Conservation (phyloP, 2,888 invertebrate genomes). For the Dolichopus griseipennis region DNA sequence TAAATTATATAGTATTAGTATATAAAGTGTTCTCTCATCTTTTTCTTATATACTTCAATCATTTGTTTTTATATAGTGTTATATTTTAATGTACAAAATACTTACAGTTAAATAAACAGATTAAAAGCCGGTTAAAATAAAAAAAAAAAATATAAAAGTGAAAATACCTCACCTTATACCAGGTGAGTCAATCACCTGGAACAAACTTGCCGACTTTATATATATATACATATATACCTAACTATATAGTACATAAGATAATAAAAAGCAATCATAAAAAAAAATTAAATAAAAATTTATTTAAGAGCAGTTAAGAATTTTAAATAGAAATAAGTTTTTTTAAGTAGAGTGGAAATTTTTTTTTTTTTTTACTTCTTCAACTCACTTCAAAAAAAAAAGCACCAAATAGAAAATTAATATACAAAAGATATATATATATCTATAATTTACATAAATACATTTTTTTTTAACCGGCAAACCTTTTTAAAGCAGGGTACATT, state of each 20-base stretch:
- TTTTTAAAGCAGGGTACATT: too few relatives aligned
- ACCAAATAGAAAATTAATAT: too few relatives aligned
- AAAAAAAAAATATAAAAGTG: neutral
- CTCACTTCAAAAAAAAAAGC: too few relatives aligned
- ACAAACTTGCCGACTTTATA: neutral
- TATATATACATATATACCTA: too few relatives aligned
- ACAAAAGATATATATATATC: too few relatives aligned
- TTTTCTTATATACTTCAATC: too few relatives aligned
- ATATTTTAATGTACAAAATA: neutral
- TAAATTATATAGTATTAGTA: too few relatives aligned
- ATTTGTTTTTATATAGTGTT: neutral
- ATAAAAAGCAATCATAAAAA: neutral
- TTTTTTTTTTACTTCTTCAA: neutral
- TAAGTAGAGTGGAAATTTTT: neutral
- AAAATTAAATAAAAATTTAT: neutral
- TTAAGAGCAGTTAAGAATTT: neutral
- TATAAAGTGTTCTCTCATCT: too few relatives aligned
- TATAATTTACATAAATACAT: too few relatives aligned
- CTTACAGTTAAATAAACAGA: neutral
- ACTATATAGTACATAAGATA: too few relatives aligned
- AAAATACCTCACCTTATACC: neutral
- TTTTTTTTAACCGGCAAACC: too few relatives aligned
- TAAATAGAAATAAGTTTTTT: neutral
- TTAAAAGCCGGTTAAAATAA: neutral
- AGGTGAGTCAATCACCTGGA: constrained; percentile 6